Percentiles rank a stretch among this genome's conserved stretches.
Conservation (phyloP, 2,113 vertebrate genomes). For the Salvator merianae region DNA sequence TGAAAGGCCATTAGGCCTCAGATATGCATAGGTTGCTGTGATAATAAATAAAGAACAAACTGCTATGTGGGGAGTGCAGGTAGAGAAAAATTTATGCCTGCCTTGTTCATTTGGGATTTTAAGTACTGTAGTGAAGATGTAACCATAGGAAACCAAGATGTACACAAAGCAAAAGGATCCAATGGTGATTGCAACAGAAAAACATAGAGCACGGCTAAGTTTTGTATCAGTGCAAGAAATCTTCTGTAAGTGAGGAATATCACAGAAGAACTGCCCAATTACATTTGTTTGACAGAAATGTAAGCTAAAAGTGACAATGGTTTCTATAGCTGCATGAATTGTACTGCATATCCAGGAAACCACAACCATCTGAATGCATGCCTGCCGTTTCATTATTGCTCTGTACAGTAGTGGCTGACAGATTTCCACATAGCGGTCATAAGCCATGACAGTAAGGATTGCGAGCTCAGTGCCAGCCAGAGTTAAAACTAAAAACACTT, state of each 20-base stretch:
- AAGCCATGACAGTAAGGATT: constrained; percentile 8
- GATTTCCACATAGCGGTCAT: not conserved
- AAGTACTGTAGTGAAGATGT: constrained; percentile 14
- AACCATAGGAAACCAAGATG: constrained; percentile 42
- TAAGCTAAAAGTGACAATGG: no score
- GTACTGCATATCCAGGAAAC: not conserved
- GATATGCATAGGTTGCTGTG: not conserved
- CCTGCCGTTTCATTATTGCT: not conserved
- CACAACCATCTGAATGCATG: not conserved
- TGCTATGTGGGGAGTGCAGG: constrained; percentile 46
- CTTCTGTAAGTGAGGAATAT: not conserved
- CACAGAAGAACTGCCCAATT: not conserved
- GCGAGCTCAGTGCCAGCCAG: not conserved
- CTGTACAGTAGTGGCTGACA: not conserved
- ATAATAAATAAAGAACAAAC: not conserved
- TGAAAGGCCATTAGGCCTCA: not conserved
- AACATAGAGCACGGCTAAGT: no score
- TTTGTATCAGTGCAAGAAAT: constrained; percentile 26
- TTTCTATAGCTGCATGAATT: not conserved
- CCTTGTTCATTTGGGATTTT: not conserved
- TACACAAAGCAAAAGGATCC: no score
- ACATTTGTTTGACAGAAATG: no score
- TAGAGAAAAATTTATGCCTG: constrained; percentile 36
- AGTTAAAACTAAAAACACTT: not conserved
- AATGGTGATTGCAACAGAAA: constrained; percentile 41